Evolutionary conservation across 2,888 invertebrate genomes (phyloP).

Genomic region (Sphinx pinastri): DNA sequence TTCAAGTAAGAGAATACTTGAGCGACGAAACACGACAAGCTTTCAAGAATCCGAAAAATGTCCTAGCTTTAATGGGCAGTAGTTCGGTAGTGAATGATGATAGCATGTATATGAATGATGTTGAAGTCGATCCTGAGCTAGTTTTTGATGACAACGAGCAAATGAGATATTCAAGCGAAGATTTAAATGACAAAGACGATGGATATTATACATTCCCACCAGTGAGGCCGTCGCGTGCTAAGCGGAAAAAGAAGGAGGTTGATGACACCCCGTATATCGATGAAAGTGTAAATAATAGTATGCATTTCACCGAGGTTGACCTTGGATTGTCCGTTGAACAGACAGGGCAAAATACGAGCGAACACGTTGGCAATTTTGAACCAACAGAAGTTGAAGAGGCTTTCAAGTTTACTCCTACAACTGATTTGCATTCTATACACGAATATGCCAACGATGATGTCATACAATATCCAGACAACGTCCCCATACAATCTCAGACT

Average conservation of each 20-base stretch:
- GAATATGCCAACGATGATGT: constrained; percentile 80
- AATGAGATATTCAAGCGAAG: constrained; percentile 70
- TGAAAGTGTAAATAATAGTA: constrained; percentile 69
- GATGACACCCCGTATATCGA: constrained; percentile 72
- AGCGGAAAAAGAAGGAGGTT: constrained; percentile 76
- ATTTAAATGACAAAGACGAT: constrained; percentile 77
- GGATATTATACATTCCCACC: constrained; percentile 83
- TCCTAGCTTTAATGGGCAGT: constrained; percentile 85
- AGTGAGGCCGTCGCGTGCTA: constrained; percentile 82
- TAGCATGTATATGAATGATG: constrained; percentile 67
- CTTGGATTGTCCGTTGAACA: constrained; percentile 80
- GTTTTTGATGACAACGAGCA: constrained; percentile 66
- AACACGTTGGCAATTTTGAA: constrained; percentile 43
- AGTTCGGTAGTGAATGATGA: constrained; percentile 60
- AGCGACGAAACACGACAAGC: constrained; percentile 92
- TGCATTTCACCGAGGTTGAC: constrained; percentile 78
- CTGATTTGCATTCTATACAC: constrained; percentile 72
- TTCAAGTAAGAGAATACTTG: constrained; percentile 90
- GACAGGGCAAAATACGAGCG: constrained; percentile 53
- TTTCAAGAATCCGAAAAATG: constrained; percentile 87
- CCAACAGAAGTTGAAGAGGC: constrained; percentile 44
- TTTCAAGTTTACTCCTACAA: constrained; percentile 50
- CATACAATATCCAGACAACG: constrained; percentile 81
- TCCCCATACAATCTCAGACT: constrained; percentile 73
- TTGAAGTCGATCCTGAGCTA: constrained; percentile 70